Conservation (phyloP, 2,888 invertebrate genomes). For the Apoda limacodes region DNA sequence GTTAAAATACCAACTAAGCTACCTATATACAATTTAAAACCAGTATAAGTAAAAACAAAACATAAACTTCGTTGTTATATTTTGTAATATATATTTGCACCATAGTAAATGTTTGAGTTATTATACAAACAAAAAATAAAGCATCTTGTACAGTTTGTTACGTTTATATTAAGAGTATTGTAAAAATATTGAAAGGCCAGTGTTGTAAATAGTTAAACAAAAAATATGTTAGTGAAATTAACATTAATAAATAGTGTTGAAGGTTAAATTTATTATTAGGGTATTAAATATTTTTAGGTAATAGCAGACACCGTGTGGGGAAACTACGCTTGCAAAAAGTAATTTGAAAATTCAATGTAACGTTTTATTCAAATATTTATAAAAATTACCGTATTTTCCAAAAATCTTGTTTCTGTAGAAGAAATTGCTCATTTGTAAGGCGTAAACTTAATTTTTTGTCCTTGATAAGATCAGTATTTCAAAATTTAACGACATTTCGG, state of each 20-base stretch:
- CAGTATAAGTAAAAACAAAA: neutral
- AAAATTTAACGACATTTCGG: too few relatives aligned
- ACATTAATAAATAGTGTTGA: neutral
- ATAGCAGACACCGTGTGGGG: constrained; percentile 61
- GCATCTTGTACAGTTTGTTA: neutral
- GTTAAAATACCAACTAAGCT: too few relatives aligned
- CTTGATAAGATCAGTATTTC: too few relatives aligned
- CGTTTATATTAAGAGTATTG: constrained; percentile 1
- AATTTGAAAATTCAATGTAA: constrained; percentile 55
- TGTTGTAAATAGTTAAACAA: constrained; percentile 37
- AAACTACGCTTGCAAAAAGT: constrained; percentile 66
- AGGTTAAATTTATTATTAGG: constrained; percentile 1
- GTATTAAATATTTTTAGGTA: constrained; percentile 20
- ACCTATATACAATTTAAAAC: too few relatives aligned
- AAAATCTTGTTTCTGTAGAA: too few relatives aligned
- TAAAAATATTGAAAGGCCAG: constrained; percentile 21
- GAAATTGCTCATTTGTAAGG: too few relatives aligned
- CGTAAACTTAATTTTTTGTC: too few relatives aligned
- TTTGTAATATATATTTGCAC: constrained; percentile 29
- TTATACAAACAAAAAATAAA: constrained; percentile 3
- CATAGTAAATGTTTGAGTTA: constrained; percentile 21
- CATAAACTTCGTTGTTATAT: constrained; percentile 10
- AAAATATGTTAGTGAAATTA: constrained; percentile 4
- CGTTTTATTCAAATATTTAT: too few relatives aligned
- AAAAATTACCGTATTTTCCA: too few relatives aligned